Conservation (phyloP, 2,113 vertebrate genomes). For the Rhinolophus sinicus region DNA sequence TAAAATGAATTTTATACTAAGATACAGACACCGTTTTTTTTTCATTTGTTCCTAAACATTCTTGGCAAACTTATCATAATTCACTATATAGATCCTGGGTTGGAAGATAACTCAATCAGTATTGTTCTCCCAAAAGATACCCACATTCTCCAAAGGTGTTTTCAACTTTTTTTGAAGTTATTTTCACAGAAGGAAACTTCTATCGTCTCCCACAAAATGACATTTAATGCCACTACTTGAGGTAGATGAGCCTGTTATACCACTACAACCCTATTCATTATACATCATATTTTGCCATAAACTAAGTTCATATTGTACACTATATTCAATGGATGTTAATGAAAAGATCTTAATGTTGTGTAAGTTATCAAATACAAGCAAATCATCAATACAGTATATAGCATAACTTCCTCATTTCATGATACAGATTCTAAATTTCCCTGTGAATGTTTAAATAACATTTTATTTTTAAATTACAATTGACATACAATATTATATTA, state of each 20-base stretch:
- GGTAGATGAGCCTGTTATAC: not conserved
- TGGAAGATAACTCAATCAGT: constrained; percentile 1
- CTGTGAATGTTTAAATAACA: not conserved
- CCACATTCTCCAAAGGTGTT: not conserved
- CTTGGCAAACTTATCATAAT: constrained; percentile 28
- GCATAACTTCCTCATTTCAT: not conserved
- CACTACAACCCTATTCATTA: not conserved
- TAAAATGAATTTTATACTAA: not conserved
- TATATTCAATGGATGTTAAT: not conserved
- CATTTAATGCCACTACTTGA: not conserved
- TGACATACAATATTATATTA: too few relatives aligned
- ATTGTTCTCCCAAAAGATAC: not conserved
- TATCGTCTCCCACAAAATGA: constrained; percentile 20
- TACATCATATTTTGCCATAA: not conserved
- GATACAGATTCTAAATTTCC: constrained; percentile 31
- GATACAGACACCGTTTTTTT: not conserved
- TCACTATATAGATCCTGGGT: not conserved
- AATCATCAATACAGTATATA: constrained; percentile 5
- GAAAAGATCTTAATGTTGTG: not conserved
- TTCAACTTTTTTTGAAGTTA: not conserved
- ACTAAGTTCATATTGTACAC: constrained; percentile 9
- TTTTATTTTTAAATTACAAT: too few relatives aligned
- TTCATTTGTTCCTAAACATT: constrained; percentile 27
- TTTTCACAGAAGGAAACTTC: constrained; percentile 35
- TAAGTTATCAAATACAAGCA: constrained; percentile 30